Base-by-base conservation (phyloP, 2,888 invertebrate species). In the Caradrina kadenii region DNA sequence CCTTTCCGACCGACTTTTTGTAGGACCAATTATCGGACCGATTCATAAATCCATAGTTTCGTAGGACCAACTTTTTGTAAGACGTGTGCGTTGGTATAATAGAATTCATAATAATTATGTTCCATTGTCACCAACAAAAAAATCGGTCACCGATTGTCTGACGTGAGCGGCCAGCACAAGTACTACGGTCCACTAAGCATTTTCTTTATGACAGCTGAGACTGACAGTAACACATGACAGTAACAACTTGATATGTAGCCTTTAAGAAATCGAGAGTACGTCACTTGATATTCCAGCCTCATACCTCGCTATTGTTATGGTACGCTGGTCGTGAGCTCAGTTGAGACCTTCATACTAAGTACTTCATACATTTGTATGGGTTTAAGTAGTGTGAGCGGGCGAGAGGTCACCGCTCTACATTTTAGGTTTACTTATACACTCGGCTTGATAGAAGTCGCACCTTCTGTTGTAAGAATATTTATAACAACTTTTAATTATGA, bases 371-470 rank as follows among this genome's bases (percentile, higher is more conserved):
- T 61, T 67, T 73, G 67, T 74, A 56, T 67, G 60, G 63, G 15
- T 45, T 17, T 50, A 0, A 50, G 72, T 31, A 45, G 35, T 42
- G 17, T 35, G 42, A n/a, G 22, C 21, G 11, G 21, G 13, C 7
- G 42, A n/a, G 72, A 71, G 71, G 63, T 73, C 53, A 72, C 58
- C 53, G 58, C 22, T 73, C 73, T 13, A 64, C n/a, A 63, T 48
- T 55, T 49, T 50, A 63, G 31, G 2, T 50, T 55, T 5, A 31
- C 31, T 22, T 35, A 11, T n/a, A n/a, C n/a, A n/a, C n/a, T n/a
- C n/a, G n/a, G n/a, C n/a, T n/a, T n/a, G n/a, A n/a, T n/a, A n/a
- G n/a, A n/a, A n/a, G n/a, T n/a, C n/a, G n/a, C n/a, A n/a, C n/a
- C n/a, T n/a, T n/a, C n/a, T n/a, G n/a, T n/a, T n/a, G n/a, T n/a